phyloP scores from a whole-genome alignment of 1,140 invertebrate species.

The Branchinecta lindahli region DNA sequence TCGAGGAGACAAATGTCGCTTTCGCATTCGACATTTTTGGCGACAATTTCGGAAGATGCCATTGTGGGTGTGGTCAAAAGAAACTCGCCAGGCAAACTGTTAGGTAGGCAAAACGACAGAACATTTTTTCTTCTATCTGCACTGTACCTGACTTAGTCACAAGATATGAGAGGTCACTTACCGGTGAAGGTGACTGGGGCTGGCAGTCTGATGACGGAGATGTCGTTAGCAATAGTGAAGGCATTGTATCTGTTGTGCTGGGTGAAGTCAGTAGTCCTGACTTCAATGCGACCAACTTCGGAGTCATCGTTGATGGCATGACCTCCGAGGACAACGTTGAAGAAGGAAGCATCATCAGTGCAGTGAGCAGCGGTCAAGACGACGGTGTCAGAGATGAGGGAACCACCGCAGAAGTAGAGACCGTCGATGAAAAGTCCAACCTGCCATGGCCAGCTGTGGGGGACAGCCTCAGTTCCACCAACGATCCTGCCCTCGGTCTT shows the following conservation, averaged over 20 bases:
- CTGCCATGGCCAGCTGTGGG: constrained; percentile 19
- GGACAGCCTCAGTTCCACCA: constrained; percentile 20
- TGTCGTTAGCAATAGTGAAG: constrained; percentile 34
- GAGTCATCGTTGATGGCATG: constrained; percentile 31
- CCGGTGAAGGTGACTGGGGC: constrained; percentile 33
- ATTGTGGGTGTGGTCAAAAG: no score
- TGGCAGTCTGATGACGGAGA: constrained; percentile 38
- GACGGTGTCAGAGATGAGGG: constrained; percentile 27
- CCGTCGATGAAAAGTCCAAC: constrained; percentile 20
- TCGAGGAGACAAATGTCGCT: no score
- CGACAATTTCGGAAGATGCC: no score
- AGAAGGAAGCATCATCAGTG: constrained; percentile 17
- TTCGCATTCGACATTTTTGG: no score
- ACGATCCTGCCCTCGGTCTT: constrained; percentile 18
- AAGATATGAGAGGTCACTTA: constrained; percentile 21
- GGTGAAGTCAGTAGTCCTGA: constrained; percentile 33
- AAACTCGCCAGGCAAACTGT: no score
- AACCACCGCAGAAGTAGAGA: constrained; percentile 28
- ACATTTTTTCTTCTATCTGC: no score
- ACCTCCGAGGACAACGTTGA: constrained; percentile 34
- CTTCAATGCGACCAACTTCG: constrained; percentile 32
- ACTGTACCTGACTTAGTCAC: no score
- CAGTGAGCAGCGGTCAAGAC: constrained; percentile 26
- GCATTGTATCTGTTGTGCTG: constrained; percentile 36
- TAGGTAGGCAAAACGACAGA: no score